Conservation (phyloP, 2,797 vertebrate species). For the Macroramphosus scolopax region DNA sequence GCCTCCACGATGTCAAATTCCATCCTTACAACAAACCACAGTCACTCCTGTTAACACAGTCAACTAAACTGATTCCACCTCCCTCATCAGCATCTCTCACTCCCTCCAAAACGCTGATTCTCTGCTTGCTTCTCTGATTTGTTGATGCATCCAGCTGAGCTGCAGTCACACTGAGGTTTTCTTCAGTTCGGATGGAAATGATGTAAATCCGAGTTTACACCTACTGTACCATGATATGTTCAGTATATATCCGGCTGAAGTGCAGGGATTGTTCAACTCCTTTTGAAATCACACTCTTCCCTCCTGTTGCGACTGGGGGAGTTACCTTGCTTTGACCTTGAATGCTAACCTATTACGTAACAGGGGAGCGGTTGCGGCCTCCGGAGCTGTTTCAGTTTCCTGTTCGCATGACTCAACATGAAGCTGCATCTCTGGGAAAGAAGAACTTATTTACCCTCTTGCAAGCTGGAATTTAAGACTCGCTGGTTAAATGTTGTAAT, state of each 20-base stretch:
- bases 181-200: too few species aligned
- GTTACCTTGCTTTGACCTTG: conserved; percentile 66
- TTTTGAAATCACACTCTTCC: background rate
- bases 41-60: conserved; percentile 20
- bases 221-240: background rate
- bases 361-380: conserved; percentile 51
- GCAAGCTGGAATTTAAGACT: conserved; percentile 19
- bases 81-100: conserved; percentile 1
- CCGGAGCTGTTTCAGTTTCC: conserved; percentile 38
- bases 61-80: conserved; percentile 3
- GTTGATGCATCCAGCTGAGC: too few species aligned
- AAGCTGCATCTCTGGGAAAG: conserved; percentile 34
- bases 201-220: background rate
- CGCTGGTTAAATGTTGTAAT: conserved; percentile 11
- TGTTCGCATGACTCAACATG: conserved; percentile 38
- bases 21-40: conserved; percentile 8
- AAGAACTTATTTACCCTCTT: conserved; percentile 14
- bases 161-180: too few species aligned
- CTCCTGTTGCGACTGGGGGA: conserved; percentile 25
- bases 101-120: conserved; percentile 1
- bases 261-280: conserved; percentile 12
- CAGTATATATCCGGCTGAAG: conserved; percentile 4
- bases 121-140: background rate
- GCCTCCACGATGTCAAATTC: conserved; percentile 13
- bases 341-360: conserved; percentile 51